These are phyloP conservation scores for Loripinus fragilis DNA, from an alignment of 2,888 invertebrate genomes.

Conservation along the genomic window DNA sequence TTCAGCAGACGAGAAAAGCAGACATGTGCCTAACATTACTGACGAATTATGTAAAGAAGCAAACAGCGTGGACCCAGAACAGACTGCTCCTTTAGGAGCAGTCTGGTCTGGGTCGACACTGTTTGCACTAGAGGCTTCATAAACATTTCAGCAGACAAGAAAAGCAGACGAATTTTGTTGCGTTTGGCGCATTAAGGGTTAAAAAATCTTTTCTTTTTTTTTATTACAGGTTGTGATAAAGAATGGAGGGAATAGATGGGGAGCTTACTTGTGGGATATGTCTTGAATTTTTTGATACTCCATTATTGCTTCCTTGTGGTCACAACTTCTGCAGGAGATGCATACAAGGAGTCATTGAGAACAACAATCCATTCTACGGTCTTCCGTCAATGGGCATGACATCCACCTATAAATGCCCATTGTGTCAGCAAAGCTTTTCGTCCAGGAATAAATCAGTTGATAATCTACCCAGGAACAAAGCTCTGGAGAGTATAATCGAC, in stretches of 20 bases:
- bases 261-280: conserved; percentile 69
- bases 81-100: no score
- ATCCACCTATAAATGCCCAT: conserved; percentile 60
- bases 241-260: conserved; percentile 41
- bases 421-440: conserved; percentile 58
- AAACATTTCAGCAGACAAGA: no score
- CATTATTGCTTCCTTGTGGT: conserved; percentile 65
- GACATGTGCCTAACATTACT: no score
- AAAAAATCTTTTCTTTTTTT: background rate
- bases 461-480: conserved; percentile 57
- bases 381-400: conserved; percentile 38
- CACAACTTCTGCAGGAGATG: conserved; percentile 70
- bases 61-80: no score
- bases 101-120: no score
- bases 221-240: background rate
- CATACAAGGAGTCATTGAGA: conserved; percentile 51
- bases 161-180: no score
- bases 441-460: conserved; percentile 42
- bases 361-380: conserved; percentile 32
- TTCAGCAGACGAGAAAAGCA: no score
- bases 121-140: no score
- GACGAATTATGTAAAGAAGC: no score
- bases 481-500: conserved; percentile 62
- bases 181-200: no score
- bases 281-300: conserved; percentile 62